Base-by-base conservation (phyloP, 2,797 vertebrate genomes). In the Muraenolepis orangiensis region DNA sequence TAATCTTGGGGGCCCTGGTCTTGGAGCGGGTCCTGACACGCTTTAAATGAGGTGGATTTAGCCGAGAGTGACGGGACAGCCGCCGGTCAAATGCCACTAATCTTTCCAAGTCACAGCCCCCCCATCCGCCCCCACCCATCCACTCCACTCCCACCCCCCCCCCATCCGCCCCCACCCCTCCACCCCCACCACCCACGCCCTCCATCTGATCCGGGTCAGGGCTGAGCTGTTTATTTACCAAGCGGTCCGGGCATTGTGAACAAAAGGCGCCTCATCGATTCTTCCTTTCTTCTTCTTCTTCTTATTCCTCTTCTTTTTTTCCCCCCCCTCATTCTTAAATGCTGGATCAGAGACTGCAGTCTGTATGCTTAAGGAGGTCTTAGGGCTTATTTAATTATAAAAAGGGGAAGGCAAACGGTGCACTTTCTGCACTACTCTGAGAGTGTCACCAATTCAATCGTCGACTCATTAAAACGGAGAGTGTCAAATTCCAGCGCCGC, bases 41-140 rank as follows among this genome's bases (percentile, higher is more conserved):
- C 72, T 79, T 74, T 85, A 86, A 88, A 80, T 79, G 76, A 89
- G 82, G 82, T 77, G 84, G 82, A 88, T 88, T 90, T 87, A 85
- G 73, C 42, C 74, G 74, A 74, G 73, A 87, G 78, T 77, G 80
- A 88, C 80, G 72, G 79, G 78, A 77, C 80, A 40, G 74, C 81
- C 87, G 78, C 84, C 74, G 85, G 82, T 84, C 82, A 86, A 87
- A 88, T 87, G 81, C 77, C 86, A 83, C 80, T 86, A 87, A 90
- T 91, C 87, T 86, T 85, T 81, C 81, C 79, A 86, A 85, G 81
- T 86, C 72, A 70, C 70, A 71, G 73, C 73, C 76, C 81, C 78
- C 72, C 71, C 66, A 73, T 66, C 68, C 73, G 70, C 72, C 76
- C 82, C 78, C 72, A n/a, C n/a, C n/a, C n/a, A n/a, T n/a, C n/a